These are phyloP conservation scores for Corythaixoides concolor DNA, from an alignment of 2,113 vertebrate genomes.

Conservation along the genomic window DNA sequence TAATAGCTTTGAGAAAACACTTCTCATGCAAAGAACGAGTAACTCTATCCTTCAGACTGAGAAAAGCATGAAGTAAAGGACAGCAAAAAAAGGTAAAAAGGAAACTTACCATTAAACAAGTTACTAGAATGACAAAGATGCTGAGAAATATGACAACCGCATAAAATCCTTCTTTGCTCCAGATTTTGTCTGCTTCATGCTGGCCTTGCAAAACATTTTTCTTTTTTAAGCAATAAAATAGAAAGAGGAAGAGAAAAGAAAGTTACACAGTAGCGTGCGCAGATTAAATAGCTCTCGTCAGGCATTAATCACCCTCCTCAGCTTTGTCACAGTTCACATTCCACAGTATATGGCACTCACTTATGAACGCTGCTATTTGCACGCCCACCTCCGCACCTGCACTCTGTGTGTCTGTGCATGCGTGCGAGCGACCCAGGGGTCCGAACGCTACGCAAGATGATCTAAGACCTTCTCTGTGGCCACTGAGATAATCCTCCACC, in stretches of 20 bases:
- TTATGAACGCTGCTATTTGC: neutral
- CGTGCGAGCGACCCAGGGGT: fast-evolving
- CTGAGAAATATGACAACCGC: conserved; percentile 92
- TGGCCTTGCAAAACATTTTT: conserved; percentile 93
- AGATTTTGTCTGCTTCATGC: conserved; percentile 85
- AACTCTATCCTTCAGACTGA: neutral
- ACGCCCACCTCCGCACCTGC: neutral
- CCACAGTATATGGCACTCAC: neutral
- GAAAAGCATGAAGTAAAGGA: conserved; percentile 13
- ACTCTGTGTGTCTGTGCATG: fast-evolving
- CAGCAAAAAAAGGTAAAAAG: conserved; percentile 40
- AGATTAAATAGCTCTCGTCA: conserved; percentile 36
- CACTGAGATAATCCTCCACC: neutral
- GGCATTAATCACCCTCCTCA: conserved; percentile 42
- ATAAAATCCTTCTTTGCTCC: conserved; percentile 91
- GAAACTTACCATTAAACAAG: conserved; percentile 92
- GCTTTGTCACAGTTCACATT: conserved; percentile 11
- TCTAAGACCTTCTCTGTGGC: neutral
- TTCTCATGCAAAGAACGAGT: neutral
- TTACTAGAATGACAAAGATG: conserved; percentile 90
- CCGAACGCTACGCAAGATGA: fast-evolving
- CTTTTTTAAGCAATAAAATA: conserved; percentile 70
- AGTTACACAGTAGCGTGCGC: conserved; percentile 25
- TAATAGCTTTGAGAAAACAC: neutral
- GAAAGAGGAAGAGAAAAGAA: conserved; percentile 64